Conservation (phyloP, 2,888 invertebrate species). For the Amiota mariae region DNA sequence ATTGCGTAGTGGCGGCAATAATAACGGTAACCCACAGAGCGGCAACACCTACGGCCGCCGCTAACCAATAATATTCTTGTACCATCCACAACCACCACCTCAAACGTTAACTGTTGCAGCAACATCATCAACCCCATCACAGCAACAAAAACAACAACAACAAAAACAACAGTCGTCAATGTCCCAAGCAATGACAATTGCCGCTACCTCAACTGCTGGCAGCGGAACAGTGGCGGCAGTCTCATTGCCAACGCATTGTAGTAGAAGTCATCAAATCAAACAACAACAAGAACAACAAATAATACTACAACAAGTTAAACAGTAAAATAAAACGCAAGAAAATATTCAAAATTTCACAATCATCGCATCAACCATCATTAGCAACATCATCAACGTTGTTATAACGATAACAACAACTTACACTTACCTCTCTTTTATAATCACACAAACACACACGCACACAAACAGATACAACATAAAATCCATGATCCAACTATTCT, state of each 20-base stretch:
- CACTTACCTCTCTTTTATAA: not conserved
- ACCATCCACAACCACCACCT: constrained; percentile 52
- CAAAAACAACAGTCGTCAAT: constrained; percentile 37
- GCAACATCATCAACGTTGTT: constrained; percentile 20
- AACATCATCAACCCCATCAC: constrained; percentile 36
- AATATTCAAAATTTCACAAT: constrained; percentile 34
- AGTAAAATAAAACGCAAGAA: constrained; percentile 18
- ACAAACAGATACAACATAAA: too few species aligned
- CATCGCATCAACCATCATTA: constrained; percentile 10
- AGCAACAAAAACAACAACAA: constrained; percentile 47
- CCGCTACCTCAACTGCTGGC: constrained; percentile 31
- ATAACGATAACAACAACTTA: too few species aligned
- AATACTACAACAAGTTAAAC: too few species aligned
- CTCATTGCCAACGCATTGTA: constrained; percentile 4
- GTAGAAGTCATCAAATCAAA: constrained; percentile 42
- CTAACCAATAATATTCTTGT: constrained; percentile 66
- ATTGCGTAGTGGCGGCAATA: constrained; percentile 68
- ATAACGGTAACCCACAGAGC: constrained; percentile 53
- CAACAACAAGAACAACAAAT: not conserved
- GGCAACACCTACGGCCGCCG: constrained; percentile 70
- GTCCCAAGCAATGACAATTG: constrained; percentile 35
- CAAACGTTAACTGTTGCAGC: constrained; percentile 35
- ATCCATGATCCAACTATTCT: too few species aligned
- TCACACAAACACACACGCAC: too few species aligned
- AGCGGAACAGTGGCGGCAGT: constrained; percentile 19